Evolutionary conservation across 2,797 vertebrate species (phyloP).

Genomic region (Sebastes paucispinis): DNA sequence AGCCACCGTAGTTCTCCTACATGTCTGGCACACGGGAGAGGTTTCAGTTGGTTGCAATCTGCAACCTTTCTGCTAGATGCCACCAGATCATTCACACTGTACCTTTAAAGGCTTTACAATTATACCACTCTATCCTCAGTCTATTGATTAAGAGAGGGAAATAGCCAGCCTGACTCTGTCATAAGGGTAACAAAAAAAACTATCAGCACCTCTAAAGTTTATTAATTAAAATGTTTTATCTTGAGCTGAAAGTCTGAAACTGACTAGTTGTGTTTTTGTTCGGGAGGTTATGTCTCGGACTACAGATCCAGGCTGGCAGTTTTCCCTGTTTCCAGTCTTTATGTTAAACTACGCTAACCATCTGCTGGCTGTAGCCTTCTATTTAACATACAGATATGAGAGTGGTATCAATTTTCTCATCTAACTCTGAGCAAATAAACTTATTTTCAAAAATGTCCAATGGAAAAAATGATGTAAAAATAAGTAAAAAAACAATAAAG

Average conservation of each 20-base stretch:
- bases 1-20: too few species aligned
- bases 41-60: too few species aligned
- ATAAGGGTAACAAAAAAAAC: neutral
- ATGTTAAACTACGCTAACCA: neutral
- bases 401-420: neutral
- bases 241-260: neutral
- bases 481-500: too few species aligned
- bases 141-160: neutral
- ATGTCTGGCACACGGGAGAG: accelerated
- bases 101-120: neutral
- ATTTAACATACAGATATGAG: neutral
- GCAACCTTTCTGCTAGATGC: too few species aligned
- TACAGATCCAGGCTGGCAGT: neutral
- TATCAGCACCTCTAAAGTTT: too few species aligned
- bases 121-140: neutral
- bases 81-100: neutral
- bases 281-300: neutral
- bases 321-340: too few species aligned
- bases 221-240: accelerated
- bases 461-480: too few species aligned
- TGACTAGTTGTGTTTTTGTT: neutral
- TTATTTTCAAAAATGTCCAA: neutral
- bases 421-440: neutral
- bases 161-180: neutral
- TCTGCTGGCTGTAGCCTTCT: neutral